A percentile compares a stretch with the other conserved stretches of the same genome.
Conservation (phyloP, 2,888 invertebrate species). For the Caenorhabditis sinica region DNA sequence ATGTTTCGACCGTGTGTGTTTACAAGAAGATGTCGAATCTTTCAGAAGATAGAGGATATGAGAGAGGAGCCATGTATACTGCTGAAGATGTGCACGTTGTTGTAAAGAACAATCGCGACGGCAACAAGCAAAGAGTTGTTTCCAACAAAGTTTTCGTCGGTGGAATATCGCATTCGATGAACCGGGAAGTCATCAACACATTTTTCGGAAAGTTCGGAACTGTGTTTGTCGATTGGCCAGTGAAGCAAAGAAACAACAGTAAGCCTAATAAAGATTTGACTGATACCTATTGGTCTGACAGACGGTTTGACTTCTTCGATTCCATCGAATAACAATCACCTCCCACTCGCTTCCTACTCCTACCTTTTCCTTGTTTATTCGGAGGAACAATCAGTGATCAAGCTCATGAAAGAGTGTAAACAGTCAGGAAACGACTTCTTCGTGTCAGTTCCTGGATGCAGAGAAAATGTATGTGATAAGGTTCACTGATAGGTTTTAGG, state of each 20-base stretch:
- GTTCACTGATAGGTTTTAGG: too few relatives aligned
- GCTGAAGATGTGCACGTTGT: slow-evolving; percentile 57
- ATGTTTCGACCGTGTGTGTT: too few relatives aligned
- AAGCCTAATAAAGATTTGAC: not conserved
- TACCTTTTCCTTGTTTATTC: slow-evolving; percentile 65
- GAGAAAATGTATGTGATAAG: not conserved
- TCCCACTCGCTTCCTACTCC: slow-evolving; percentile 42
- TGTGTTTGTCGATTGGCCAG: slow-evolving; percentile 66
- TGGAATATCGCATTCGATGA: slow-evolving; percentile 53
- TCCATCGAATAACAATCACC: slow-evolving; percentile 25
- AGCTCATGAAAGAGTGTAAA: slow-evolving; percentile 47
- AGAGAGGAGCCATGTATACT: slow-evolving; percentile 20
- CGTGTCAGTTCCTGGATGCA: slow-evolving; percentile 40
- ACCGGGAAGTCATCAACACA: slow-evolving; percentile 43
- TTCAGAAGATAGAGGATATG: not conserved
- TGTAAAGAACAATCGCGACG: slow-evolving; percentile 49
- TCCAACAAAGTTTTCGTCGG: slow-evolving; percentile 69
- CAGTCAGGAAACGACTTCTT: slow-evolving; percentile 34
- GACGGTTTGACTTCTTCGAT: not conserved
- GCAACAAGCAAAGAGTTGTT: slow-evolving; percentile 15
- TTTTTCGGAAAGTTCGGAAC: slow-evolving; percentile 58
- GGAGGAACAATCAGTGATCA: slow-evolving; percentile 54
- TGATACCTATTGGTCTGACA: not conserved
- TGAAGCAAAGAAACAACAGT: slow-evolving; percentile 33
- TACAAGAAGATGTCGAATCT: not conserved